Percentiles rank a stretch among this genome's conserved stretches.
Conservation (phyloP, 1,140 invertebrate genomes). For the Aphaenogaster rudis region DNA sequence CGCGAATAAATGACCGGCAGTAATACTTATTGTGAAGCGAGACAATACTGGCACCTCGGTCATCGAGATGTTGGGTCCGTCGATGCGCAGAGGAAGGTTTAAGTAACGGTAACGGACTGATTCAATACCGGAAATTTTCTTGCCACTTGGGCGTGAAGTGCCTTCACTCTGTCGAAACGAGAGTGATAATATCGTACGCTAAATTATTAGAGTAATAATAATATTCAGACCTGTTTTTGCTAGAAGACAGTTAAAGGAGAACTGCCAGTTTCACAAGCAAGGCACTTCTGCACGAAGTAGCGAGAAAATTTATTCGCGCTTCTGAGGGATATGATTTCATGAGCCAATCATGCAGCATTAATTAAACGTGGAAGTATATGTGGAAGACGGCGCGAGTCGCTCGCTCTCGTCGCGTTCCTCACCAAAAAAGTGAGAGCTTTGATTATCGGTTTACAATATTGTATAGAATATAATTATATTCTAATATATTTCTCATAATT, state of each 20-base stretch:
- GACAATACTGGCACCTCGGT: slow-evolving; percentile 63
- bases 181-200: slow-evolving; percentile 19
- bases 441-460: slow-evolving; percentile 39
- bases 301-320: slow-evolving; percentile 61
- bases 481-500: slow-evolving; percentile 24
- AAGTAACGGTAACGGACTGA: slow-evolving; percentile 65
- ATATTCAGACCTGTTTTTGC: neutral
- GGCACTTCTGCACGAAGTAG: slow-evolving; percentile 48
- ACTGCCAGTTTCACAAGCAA: neutral
- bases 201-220: slow-evolving; percentile 33
- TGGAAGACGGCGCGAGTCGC: slow-evolving; percentile 72
- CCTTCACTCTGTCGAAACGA: neutral
- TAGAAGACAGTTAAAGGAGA: slow-evolving; percentile 46
- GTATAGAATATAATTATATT: too few relatives aligned
- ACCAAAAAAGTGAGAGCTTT: slow-evolving; percentile 63
- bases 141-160: slow-evolving; percentile 53
- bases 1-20: slow-evolving; percentile 56
- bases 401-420: slow-evolving; percentile 71
- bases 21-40: slow-evolving; percentile 68
- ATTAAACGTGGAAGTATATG: slow-evolving; percentile 68
- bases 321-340: slow-evolving; percentile 51
- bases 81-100: slow-evolving; percentile 39
- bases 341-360: slow-evolving; percentile 37
- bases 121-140: slow-evolving; percentile 65
- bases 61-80: slow-evolving; percentile 25